A percentile compares a stretch with the other conserved stretches of the same genome.
Conservation (phyloP, 2,797 vertebrate genomes). For the Apodemus agrarius region DNA sequence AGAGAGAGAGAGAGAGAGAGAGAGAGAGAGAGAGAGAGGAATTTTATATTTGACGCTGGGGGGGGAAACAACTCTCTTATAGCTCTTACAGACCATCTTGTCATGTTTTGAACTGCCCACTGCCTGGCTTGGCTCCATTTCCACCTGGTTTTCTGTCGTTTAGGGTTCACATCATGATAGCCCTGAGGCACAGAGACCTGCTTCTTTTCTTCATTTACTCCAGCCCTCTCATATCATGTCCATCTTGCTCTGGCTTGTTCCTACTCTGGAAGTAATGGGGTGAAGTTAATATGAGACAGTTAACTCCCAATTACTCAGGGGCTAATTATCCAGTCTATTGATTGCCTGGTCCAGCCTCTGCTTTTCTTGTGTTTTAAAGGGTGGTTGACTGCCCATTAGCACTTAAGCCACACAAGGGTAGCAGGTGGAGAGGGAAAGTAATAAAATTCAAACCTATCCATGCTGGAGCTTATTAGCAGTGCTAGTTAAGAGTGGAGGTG, state of each 20-base stretch:
- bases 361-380: slow-evolving; percentile 76
- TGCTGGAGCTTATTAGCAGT: slow-evolving; percentile 71
- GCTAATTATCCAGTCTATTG: slow-evolving; percentile 81
- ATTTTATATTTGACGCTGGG: slow-evolving; percentile 73
- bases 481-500: slow-evolving; percentile 60
- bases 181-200: slow-evolving; percentile 21
- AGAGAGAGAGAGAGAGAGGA: slow-evolving; percentile 12
- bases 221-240: slow-evolving; percentile 45
- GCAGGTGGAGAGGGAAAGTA: slow-evolving; percentile 59
- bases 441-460: slow-evolving; percentile 76
- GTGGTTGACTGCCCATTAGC: slow-evolving; percentile 71
- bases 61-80: slow-evolving; percentile 63
- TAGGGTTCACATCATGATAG: not conserved
- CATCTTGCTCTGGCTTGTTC: slow-evolving; percentile 66
- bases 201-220: not conserved
- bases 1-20: not conserved
- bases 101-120: slow-evolving; percentile 47
- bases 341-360: slow-evolving; percentile 71
- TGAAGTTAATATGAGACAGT: slow-evolving; percentile 80
- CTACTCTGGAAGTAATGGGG: slow-evolving; percentile 77
- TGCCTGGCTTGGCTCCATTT: slow-evolving; percentile 11
- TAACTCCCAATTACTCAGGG: slow-evolving; percentile 77
- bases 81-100: slow-evolving; percentile 42
- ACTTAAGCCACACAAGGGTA: slow-evolving; percentile 65
- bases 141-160: slow-evolving; percentile 45